Evolutionary conservation across 2,888 invertebrate species (phyloP), one percentile per base, ranked within the genome.

Genomic region (Lycia hirtaria): DNA sequence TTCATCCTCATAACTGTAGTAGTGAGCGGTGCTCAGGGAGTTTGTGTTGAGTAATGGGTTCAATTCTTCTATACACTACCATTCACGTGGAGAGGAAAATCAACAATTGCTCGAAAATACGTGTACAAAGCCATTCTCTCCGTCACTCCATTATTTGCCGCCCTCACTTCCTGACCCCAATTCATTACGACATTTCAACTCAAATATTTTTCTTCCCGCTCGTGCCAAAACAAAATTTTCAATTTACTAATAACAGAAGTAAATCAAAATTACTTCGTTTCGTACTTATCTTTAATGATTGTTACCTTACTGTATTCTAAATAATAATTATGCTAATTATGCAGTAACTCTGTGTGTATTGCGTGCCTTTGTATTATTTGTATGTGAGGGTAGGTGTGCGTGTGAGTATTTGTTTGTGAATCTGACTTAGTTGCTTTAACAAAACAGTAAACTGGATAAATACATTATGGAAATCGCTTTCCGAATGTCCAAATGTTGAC

Each of bases 401-500:
- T n/a, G n/a, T n/a, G n/a, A n/a, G n/a, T n/a, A n/a, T n/a, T n/a
- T n/a, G n/a, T n/a, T n/a, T n/a, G n/a, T n/a, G n/a, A n/a, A n/a
- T n/a, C 45, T 32, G 33, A 45, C 5, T 33, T 22, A 45, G 44
- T 44, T 45, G 22, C 33, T 33, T 45, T 33, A 33, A 19, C 9
- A 24, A 40, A 35, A 40, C 50, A 45, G 35, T 22, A 62, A 37
- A 55, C 33, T 19, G 30, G 35, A 51, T 12, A 38, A 47, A 30
- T 44, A 30, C 33, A 47, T 73, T 64, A 67, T 58, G 69, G 64
- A 76, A 81, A 78, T 73, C 71, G 73, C 68, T 67, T 75, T 75
- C 71, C 76, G 75, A 81, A 80, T 78, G 76, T 75, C 71, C 76
- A 75, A 81, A 80, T 78, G 76, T 78, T 79, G 80, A 81, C 80